These are phyloP conservation scores for Rutpela maculata DNA, from an alignment of 2,888 invertebrate genomes.

Conservation along the genomic window DNA sequence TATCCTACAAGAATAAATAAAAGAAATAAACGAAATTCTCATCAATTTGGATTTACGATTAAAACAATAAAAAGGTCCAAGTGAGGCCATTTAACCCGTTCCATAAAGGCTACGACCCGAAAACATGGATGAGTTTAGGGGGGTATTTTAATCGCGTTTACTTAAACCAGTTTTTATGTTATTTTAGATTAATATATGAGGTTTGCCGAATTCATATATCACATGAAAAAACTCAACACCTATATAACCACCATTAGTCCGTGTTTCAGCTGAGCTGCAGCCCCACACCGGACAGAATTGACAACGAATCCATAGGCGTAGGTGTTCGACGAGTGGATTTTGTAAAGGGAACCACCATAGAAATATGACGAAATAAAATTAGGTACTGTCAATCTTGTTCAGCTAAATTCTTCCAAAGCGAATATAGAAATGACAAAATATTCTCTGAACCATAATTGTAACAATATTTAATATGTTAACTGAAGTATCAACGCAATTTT, in stretches of 20 bases:
- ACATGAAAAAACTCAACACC: background rate
- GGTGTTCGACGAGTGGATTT: background rate
- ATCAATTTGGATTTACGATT: slow-evolving; percentile 8
- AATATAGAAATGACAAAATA: no score
- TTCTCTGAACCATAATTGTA: no score
- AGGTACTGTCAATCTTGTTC: no score
- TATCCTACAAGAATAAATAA: no score
- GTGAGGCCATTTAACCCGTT: background rate
- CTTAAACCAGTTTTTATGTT: background rate
- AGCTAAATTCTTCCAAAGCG: no score
- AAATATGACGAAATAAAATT: no score
- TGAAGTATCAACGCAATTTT: no score
- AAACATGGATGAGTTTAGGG: background rate
- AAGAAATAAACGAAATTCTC: no score
- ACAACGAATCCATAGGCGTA: background rate
- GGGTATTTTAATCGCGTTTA: background rate
- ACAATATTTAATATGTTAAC: no score
- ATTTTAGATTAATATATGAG: slow-evolving; percentile 9
- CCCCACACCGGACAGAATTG: background rate
- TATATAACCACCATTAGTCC: background rate
- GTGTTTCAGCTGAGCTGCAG: background rate
- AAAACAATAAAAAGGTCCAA: background rate
- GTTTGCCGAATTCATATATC: slow-evolving; percentile 10
- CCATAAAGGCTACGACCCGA: background rate
- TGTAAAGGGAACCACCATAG: background rate